A percentile compares a stretch with the other conserved stretches of the same genome.
Conservation (phyloP, 2,888 invertebrate genomes). For the Dusona sp. region DNA sequence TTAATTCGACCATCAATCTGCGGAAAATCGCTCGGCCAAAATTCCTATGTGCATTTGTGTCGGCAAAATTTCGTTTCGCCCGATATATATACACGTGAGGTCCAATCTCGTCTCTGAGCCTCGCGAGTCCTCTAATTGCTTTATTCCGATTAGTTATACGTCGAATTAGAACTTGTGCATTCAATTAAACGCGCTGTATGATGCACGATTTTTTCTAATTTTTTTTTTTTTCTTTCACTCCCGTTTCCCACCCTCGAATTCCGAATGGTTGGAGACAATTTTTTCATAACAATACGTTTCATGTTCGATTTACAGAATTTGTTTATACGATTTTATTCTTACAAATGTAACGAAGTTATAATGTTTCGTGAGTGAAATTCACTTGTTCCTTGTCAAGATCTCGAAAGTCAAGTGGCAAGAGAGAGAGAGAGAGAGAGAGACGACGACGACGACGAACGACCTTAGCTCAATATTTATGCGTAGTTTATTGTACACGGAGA, state of each 20-base stretch:
- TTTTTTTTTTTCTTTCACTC: too few species aligned
- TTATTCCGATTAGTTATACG: background rate
- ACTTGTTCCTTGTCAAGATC: background rate
- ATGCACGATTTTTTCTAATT: too few species aligned
- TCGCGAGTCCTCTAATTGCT: background rate
- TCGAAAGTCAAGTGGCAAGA: background rate
- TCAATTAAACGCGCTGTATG: background rate
- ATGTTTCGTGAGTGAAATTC: background rate
- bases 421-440: background rate
- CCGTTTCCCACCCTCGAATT: too few species aligned
- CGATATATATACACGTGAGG: background rate
- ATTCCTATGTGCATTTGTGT: background rate
- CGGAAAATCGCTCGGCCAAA: background rate
- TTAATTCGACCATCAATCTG: constrained; percentile 6
- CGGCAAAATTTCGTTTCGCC: background rate
- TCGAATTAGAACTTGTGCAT: background rate
- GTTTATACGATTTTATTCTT: too few species aligned
- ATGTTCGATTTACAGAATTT: too few species aligned
- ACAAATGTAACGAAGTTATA: background rate
- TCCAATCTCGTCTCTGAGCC: background rate
- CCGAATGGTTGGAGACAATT: too few species aligned
- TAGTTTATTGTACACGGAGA: background rate
- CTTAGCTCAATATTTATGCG: background rate
- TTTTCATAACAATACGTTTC: too few species aligned
- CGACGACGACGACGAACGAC: background rate